Evolutionary conservation across 2,888 invertebrate species (phyloP), one percentile per base, ranked within the genome.

Genomic region (Willowsia nigromaculata): DNA sequence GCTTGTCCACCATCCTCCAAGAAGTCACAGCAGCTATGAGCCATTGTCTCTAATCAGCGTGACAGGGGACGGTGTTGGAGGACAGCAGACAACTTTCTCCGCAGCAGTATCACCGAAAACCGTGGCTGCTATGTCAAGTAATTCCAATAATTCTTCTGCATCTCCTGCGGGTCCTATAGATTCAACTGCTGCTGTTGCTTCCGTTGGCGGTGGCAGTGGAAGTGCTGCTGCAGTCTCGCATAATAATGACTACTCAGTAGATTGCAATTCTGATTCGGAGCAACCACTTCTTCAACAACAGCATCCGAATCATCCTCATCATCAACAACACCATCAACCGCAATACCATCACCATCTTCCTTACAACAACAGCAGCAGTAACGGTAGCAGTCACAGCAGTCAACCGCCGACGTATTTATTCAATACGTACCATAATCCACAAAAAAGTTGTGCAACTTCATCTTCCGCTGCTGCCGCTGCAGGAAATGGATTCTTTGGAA

Each of bases 1-100:
- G 18, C 89, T 92, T 4, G 92, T 92, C 40, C 92, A 91, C 37
- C 87, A 91, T 59, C 92, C 92, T 30, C 91, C 91, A 15, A 87
- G 86, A 83, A 91, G 90, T 82, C 91, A 89, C 40, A 90, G 88
- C 68, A 88, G 88, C 78, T 90, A 90, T 40, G 90, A 90, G 56
- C 90, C 90, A 7, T 40, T 90, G n/a, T 85, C 90, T 53, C 47
- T 88, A 30, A 78, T 89, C 18, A 89, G 88, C 37, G 88, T 89
- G 33, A 74, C 74, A 80, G 88, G 88, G 33, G 90, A 86, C 65
- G 88, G 76, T 25, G 53, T 27, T 85, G 86, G 83, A 50, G 88
- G 86, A 33, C 86, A 84, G 15, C 83, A 86, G 40, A 82, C 81
- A 40, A 86, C 84, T 37, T 87, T 90, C 74, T 89, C 87, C 22